Percentiles rank a stretch among this genome's conserved stretches.
Evolutionary conservation across 2,113 vertebrate genomes (phyloP).

Genomic region (Petaurus breviceps): DNA sequence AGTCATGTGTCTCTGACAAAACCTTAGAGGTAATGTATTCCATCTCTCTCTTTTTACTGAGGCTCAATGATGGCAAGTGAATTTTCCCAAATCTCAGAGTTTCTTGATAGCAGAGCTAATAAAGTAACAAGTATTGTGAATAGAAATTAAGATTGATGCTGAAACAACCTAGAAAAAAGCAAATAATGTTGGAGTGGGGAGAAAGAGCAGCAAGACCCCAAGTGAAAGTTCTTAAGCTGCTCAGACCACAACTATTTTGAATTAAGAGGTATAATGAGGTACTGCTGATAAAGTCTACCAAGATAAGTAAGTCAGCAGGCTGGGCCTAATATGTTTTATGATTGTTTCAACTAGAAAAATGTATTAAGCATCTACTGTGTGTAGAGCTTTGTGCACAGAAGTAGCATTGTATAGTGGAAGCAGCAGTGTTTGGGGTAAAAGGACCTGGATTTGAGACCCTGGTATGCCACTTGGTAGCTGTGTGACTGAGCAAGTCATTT

Average conservation of each 20-base stretch:
- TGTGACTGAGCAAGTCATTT: background rate
- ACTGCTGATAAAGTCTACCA: background rate
- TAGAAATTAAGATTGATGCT: background rate
- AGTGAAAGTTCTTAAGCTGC: background rate
- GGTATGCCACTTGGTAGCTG: background rate
- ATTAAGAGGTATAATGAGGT: background rate
- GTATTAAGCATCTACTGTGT: background rate
- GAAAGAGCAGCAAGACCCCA: background rate
- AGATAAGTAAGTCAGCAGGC: background rate
- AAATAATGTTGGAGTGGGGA: background rate
- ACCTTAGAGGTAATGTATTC: background rate
- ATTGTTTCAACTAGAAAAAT: background rate
- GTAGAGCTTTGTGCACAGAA: no score
- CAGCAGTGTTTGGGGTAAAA: background rate
- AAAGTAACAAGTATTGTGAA: background rate
- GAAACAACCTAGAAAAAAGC: background rate
- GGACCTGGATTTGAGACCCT: background rate
- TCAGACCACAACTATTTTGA: slow-evolving; percentile 16
- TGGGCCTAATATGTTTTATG: background rate
- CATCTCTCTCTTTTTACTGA: background rate
- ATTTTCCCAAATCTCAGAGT: background rate
- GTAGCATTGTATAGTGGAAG: background rate
- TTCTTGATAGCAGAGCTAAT: background rate
- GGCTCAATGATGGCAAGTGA: background rate
- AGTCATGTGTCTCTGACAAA: background rate